Percentiles rank a stretch among this genome's conserved stretches.
phyloP scores from a whole-genome alignment of 2,888 invertebrate genomes.

The Papilio demoleus region DNA sequence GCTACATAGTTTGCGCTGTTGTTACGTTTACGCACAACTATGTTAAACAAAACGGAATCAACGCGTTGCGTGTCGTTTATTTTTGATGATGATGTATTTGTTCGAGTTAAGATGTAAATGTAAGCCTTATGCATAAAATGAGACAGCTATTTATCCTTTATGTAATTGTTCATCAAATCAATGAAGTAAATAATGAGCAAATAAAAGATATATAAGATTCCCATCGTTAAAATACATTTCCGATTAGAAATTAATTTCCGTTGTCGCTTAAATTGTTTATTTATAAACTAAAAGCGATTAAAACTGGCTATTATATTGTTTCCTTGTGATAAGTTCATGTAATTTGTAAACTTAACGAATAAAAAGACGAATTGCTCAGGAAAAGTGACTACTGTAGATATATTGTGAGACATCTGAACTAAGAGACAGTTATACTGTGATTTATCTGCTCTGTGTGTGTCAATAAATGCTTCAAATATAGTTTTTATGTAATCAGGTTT shows the following conservation, averaged over 20 bases:
- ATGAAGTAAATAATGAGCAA: too few species aligned
- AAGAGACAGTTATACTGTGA: neutral
- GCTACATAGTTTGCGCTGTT: conserved; percentile 33
- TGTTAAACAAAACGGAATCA: neutral
- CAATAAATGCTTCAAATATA: neutral
- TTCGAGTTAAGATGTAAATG: neutral
- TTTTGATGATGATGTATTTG: conserved; percentile 23
- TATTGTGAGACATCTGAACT: neutral
- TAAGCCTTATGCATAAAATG: neutral
- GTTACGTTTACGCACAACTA: conserved; percentile 21
- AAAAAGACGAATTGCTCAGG: neutral
- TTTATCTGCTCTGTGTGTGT: neutral
- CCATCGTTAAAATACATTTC: neutral
- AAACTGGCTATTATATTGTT: neutral
- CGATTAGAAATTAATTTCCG: neutral
- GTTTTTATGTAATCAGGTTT: neutral
- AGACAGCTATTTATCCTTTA: too few species aligned
- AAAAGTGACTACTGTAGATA: neutral
- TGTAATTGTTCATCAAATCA: too few species aligned
- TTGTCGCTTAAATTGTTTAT: neutral
- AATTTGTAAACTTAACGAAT: neutral
- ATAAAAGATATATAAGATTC: neutral
- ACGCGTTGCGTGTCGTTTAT: conserved; percentile 14
- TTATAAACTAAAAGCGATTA: neutral
- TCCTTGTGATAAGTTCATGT: neutral